Conservation (phyloP, 2,797 vertebrate genomes). For the Muscicapa comitata region DNA sequence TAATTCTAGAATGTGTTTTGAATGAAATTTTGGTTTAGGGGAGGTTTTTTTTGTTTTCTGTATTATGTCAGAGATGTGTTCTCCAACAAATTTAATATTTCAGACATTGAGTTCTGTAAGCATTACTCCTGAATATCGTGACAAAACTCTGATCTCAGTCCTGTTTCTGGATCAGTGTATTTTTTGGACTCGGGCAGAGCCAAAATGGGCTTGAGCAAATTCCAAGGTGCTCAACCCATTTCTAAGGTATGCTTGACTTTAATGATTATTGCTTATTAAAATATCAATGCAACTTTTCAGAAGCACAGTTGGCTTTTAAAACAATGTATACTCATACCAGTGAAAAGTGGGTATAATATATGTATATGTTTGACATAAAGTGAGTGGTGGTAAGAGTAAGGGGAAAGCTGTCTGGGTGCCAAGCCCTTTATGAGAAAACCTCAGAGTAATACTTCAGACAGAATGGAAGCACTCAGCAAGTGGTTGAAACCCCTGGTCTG, state of each 20-base stretch:
- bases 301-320: neutral
- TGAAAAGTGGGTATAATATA: neutral
- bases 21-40: neutral
- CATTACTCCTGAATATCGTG: neutral
- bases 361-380: neutral
- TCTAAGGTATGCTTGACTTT: neutral
- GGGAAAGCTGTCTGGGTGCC: neutral
- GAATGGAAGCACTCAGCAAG: neutral
- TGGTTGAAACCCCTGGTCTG: neutral
- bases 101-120: neutral
- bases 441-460: neutral
- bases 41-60: neutral
- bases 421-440: neutral
- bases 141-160: neutral
- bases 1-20: neutral
- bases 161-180: neutral
- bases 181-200: neutral
- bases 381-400: neutral
- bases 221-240: neutral
- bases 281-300: neutral
- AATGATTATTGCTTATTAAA: neutral
- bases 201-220: neutral
- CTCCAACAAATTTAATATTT: neutral
- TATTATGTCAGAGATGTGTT: neutral
- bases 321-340: neutral